Percentiles rank a stretch among this genome's conserved stretches.
phyloP scores from a whole-genome alignment of 1,140 invertebrate genomes.

The Drosophila sechellia region DNA sequence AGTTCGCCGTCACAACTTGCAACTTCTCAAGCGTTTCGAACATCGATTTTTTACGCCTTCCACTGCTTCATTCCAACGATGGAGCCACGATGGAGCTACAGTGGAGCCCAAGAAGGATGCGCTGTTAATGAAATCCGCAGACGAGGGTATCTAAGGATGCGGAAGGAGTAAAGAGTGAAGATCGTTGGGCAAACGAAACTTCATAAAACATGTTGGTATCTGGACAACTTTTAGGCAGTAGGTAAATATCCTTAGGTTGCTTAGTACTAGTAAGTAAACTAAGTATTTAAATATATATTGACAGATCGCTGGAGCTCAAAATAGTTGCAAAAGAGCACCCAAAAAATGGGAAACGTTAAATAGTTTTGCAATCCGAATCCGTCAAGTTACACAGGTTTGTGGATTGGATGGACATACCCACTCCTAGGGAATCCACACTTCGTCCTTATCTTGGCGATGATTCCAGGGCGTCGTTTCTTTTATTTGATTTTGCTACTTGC shows the following conservation, averaged over 20 bases:
- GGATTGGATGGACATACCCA: neutral
- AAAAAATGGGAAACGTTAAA: conserved; percentile 12
- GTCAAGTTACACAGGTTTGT: neutral
- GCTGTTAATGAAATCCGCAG: conserved; percentile 28
- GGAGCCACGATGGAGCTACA: neutral
- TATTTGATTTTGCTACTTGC: conserved; percentile 60
- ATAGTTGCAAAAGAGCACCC: too few relatives aligned
- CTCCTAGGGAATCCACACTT: conserved; percentile 21
- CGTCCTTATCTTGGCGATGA: conserved; percentile 21
- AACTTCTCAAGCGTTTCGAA: conserved; percentile 30
- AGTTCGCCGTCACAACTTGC: conserved; percentile 17
- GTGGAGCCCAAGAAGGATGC: conserved; percentile 12
- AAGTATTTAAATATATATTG: too few relatives aligned
- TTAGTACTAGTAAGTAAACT: too few relatives aligned
- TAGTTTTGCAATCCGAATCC: neutral
- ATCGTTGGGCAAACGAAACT: neutral
- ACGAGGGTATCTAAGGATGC: neutral
- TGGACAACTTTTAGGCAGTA: too few relatives aligned
- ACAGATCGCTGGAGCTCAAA: too few relatives aligned
- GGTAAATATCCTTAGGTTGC: too few relatives aligned
- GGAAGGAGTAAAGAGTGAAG: neutral
- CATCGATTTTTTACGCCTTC: conserved; percentile 35
- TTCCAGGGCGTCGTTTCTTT: conserved; percentile 19
- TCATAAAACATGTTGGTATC: too few relatives aligned
- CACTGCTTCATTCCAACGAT: too few relatives aligned